Evolutionary conservation across 2,888 invertebrate genomes (phyloP), one percentile per base, ranked within the genome.

Genomic region (Latheticus oryzae): DNA sequence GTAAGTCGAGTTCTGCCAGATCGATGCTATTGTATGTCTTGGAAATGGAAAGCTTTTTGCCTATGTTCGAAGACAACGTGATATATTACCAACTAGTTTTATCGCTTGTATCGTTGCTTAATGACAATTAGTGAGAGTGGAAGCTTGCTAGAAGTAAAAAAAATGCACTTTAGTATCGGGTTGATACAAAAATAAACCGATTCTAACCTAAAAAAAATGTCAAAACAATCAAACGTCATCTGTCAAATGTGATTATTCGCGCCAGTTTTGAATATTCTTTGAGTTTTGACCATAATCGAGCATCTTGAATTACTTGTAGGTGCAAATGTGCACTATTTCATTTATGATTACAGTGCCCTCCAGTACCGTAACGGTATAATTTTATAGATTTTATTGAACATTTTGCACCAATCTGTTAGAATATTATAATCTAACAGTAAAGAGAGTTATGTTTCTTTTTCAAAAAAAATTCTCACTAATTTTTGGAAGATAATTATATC

Each of bases 51-150:
- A 28, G 17, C 30, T 43, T 19, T 43, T 43, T 30, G 43, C 30
- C 30, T 43, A 43, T 16, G 11, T 17, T 16, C 17, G 28, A n/a
- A n/a, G n/a, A n/a, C n/a, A n/a, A n/a, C n/a, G n/a, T n/a, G n/a
- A n/a, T n/a, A n/a, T n/a, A n/a, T n/a, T n/a, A n/a, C n/a, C n/a
- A n/a, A n/a, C n/a, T n/a, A n/a, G n/a, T n/a, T n/a, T n/a, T n/a
- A n/a, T n/a, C n/a, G n/a, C n/a, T n/a, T n/a, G n/a, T n/a, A 5
- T 52, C 24, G 45, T 52, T 47, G 55, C 59, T 61, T 57, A 61
- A 61, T 61, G 63, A 63, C 61, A 63, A 63, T 63, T 63, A 63
- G 61, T 38, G 51, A 63, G 51, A 54, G 50, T 50, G 61, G 61
- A 59, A 54, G 59, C 63, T 59, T 59, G 58, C 60, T 19, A 19